phyloP scores from a whole-genome alignment of 2,888 invertebrate genomes.

The Automeris io region DNA sequence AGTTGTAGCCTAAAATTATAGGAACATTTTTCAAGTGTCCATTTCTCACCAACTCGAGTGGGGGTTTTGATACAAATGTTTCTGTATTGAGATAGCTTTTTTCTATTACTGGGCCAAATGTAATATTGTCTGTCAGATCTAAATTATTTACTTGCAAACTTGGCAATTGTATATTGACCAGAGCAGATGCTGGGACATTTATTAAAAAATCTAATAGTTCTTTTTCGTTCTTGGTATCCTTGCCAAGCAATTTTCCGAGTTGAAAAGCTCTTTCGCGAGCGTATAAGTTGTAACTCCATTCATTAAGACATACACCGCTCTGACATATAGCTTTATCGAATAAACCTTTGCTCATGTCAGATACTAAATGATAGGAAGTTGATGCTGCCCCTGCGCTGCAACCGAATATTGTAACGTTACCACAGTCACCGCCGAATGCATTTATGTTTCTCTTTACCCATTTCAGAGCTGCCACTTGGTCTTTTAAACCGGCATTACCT shows the following conservation, averaged over 20 bases:
- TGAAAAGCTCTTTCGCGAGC: slow-evolving; percentile 56
- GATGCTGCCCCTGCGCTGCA: slow-evolving; percentile 67
- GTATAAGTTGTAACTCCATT: slow-evolving; percentile 59
- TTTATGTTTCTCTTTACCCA: slow-evolving; percentile 65
- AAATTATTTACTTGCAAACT: slow-evolving; percentile 31
- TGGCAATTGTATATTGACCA: slow-evolving; percentile 53
- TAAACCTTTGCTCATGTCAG: slow-evolving; percentile 58
- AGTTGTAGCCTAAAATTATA: slow-evolving; percentile 58
- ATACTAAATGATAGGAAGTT: slow-evolving; percentile 54
- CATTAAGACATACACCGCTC: slow-evolving; percentile 65
- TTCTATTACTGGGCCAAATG: slow-evolving; percentile 66
- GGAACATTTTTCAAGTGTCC: slow-evolving; percentile 51
- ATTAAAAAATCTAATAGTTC: slow-evolving; percentile 53
- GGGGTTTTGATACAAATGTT: slow-evolving; percentile 27
- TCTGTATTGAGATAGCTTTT: slow-evolving; percentile 37
- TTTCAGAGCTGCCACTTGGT: slow-evolving; percentile 66
- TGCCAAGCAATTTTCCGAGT: slow-evolving; percentile 56
- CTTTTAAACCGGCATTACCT: slow-evolving; percentile 69
- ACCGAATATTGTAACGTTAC: slow-evolving; percentile 65
- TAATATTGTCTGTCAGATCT: slow-evolving; percentile 49
- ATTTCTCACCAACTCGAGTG: slow-evolving; percentile 37
- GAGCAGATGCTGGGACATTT: slow-evolving; percentile 37
- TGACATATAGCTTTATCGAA: slow-evolving; percentile 70
- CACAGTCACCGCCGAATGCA: slow-evolving; percentile 57
- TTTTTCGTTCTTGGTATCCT: slow-evolving; percentile 47